Evolutionary conservation across 2,888 invertebrate species (phyloP), one percentile per base, ranked within the genome.

Genomic region (Deroplatys truncata): DNA sequence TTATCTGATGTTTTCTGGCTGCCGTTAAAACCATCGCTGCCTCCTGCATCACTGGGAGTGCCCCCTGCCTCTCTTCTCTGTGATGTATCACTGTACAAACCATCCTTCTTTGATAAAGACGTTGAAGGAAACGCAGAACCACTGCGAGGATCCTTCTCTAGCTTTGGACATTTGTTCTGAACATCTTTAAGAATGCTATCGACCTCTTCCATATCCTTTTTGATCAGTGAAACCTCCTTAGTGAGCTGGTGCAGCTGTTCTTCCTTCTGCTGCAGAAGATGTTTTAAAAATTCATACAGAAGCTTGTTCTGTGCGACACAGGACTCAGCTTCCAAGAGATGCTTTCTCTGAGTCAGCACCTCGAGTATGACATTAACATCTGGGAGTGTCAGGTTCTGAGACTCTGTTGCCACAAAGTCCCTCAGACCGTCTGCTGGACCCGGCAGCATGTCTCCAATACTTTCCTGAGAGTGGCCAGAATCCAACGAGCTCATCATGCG

Each of bases 361-460:
- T 97, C 97, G 89, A 98, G 93, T 95, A 98, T 96, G 0, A 96
- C 95, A 92, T 98, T 97, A 0, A 98, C 97, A 92, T 98, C 97
- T 0, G 96, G 95, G 86, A 98, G 94, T 35, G 96, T 96, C 86
- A 98, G 94, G 92, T 96, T 96, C 82, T 96, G 95, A 31, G 96
- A 96, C 93, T 96, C 96, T 0, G 95, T 94, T 0, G 96, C 95
- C 0, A 97, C 95, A 91, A 96, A 95, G 91, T 95, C 95, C 56
- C 96, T 93, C 84, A 96, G 93, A 25, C 95, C 94, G 91, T 95
- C 95, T n/a, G 93, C 94, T 88, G 92, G 88, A 29, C 88, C 89
- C 31, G 84, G 84, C 20, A 88, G n/a, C 29, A 86, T 89, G 91
- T 94, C 93, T 10, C 93, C 92, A 25, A 93, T 93, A 92, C 93